A percentile compares a stretch with the other conserved stretches of the same genome.
These are phyloP conservation scores for Idaea biselata DNA, from an alignment of 2,888 invertebrate genomes.

Conservation along the genomic window DNA sequence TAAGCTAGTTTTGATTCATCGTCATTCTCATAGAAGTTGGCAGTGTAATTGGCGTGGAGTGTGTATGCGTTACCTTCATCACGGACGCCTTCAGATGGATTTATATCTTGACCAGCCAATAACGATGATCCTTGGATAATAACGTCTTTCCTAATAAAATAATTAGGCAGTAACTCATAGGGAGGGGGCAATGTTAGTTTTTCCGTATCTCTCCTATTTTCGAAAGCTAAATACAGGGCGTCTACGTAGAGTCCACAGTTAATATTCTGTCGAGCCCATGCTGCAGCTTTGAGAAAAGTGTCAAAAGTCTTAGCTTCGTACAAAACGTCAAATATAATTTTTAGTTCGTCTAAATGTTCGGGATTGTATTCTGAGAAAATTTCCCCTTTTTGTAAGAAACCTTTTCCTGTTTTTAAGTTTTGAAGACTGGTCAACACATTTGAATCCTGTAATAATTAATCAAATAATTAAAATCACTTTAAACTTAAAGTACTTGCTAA, in stretches of 20 bases:
- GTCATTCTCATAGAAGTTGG: constrained; percentile 57
- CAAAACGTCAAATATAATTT: constrained; percentile 70
- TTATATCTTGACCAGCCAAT: constrained; percentile 47
- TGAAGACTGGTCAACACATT: constrained; percentile 50
- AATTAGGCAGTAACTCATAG: constrained; percentile 85
- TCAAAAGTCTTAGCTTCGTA: constrained; percentile 80
- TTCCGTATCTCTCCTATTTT: constrained; percentile 80
- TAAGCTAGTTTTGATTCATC: constrained; percentile 83
- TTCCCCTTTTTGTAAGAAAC: constrained; percentile 56
- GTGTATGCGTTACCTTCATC: constrained; percentile 64
- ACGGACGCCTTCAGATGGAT: constrained; percentile 45
- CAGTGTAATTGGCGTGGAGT: constrained; percentile 65
- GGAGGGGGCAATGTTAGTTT: constrained; percentile 82
- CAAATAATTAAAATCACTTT: neutral
- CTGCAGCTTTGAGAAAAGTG: constrained; percentile 78
- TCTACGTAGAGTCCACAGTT: constrained; percentile 84
- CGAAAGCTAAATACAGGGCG: constrained; percentile 79
- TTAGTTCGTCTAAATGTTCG: constrained; percentile 55
- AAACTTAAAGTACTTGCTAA: neutral
- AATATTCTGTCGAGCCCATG: constrained; percentile 80
- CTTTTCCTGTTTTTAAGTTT: constrained; percentile 44
- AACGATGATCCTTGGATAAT: constrained; percentile 69
- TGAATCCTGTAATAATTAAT: constrained; percentile 48
- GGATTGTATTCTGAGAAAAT: constrained; percentile 65
- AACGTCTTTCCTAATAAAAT: constrained; percentile 82